These are phyloP conservation scores for Chaetops frenatus DNA, from an alignment of 2,113 vertebrate species.

Conservation along the genomic window DNA sequence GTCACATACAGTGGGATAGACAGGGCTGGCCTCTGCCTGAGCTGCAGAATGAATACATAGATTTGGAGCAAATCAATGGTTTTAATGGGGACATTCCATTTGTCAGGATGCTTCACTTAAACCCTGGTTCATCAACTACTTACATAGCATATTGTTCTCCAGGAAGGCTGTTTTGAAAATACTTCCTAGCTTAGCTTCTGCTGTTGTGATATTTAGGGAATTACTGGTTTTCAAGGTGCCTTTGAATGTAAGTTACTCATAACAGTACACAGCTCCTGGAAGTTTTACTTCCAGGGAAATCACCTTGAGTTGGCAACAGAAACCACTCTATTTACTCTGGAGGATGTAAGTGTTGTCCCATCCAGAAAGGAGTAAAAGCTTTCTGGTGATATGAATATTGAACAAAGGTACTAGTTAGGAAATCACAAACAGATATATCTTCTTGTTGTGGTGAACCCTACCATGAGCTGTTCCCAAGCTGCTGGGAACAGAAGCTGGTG, in stretches of 20 bases:
- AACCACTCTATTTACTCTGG: neutral
- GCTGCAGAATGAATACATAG: neutral
- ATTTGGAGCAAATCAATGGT: neutral
- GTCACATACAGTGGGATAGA: neutral
- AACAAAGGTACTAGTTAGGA: neutral
- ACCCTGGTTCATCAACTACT: neutral
- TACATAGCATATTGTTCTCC: neutral
- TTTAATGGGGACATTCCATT: neutral
- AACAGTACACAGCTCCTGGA: neutral
- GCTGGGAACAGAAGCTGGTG: neutral
- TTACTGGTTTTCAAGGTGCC: neutral
- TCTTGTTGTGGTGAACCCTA: neutral
- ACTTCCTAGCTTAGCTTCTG: neutral
- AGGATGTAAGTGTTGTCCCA: neutral
- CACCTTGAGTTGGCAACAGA: neutral
- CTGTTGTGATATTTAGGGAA: neutral
- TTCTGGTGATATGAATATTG: neutral
- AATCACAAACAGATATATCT: neutral
- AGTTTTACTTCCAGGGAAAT: neutral
- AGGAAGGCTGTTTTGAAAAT: neutral
- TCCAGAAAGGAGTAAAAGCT: neutral
- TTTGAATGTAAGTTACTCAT: neutral
- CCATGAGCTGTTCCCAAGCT: fast-evolving
- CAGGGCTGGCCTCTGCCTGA: neutral
- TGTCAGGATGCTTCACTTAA: neutral